Base-by-base conservation (phyloP, 37 sponge, comb jelly and placozoan genomes). In the Amphimedon queenslandica region DNA sequence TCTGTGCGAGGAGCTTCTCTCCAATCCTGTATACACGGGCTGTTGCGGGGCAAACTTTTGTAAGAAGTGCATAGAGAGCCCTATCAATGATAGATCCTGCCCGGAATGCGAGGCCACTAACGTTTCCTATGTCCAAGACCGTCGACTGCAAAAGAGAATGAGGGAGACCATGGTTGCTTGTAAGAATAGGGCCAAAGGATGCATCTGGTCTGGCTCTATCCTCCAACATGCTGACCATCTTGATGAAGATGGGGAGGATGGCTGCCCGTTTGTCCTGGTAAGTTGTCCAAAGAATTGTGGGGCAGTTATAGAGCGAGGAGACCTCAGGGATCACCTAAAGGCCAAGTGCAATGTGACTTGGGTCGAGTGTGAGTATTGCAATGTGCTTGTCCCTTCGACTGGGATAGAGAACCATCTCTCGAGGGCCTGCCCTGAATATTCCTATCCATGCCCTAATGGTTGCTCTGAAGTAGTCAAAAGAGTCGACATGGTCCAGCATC, bases 261-360 rank as follows among this genome's bases (percentile, higher is more conserved):
- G 51, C 1, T 77, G 77, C 41, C 57, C n/a, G 29, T 77, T 29
- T 29, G 43, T 25, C 2, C 2, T 29, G 18, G 29, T 42, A 24
- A 42, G 1, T 3, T 77, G 77, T 37, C 68, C 37, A 18, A 3
- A 63, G 2, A 65, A 66, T 18, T 77, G 77, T 24, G 77, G 77
- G 23, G 56, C 29, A 53, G 10, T 41, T 2, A 10, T 66, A 2
- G 16, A 18, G 51, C 55, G 68, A 10, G 28, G 36, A 65, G 25
- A 36, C 30, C 21, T 77, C 33, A 47, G 29, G 5, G 38, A 66
- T 1, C 77, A 77, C 25, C 28, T 77, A 6, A 8, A 2, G 3
- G 20, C 67, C 1, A 63, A 65, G 16, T 77, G 77, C 40, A 20
- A 27, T 4, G 36, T 77, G 10, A 1, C 42, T 13, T 39, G 38